Base-by-base conservation (phyloP, 1,140 invertebrate species). In the Zaprionus kolodkinae region DNA sequence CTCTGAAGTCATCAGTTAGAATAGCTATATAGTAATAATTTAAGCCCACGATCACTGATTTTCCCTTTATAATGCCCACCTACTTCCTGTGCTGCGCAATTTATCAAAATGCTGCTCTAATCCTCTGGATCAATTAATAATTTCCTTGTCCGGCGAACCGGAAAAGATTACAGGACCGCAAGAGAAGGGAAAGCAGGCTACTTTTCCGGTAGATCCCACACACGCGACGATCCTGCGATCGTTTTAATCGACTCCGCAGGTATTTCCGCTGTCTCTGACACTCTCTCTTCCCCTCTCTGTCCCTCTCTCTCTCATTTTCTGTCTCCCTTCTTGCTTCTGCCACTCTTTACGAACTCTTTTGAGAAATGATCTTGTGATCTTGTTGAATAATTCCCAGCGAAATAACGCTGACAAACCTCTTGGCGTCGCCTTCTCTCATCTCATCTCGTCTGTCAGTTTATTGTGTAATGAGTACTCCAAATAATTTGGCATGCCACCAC, bases 401-500 rank as follows among this genome's bases (percentile, higher is more conserved):
- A 63, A n/a, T n/a, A n/a, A n/a, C n/a, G n/a, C 25, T 27, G 25
- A 55, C 12, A 50, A 40, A 30, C 25, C 62, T 59, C 43, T 61
- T 76, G 64, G 12, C 30, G 43, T 38, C 59, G 35, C 65, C 35
- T 36, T 35, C 3, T 30, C 27, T 30, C 27, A 6, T 30, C 35
- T 9, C 27, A 6, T 30, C 35, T 9, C 38, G 50, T 40, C 64
- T 81, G 72, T 72, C 76, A 64, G 45, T 75, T 72, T 82, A 79
- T 89, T 91, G 85, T 91, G 88, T 91, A 91, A 91, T 89, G 85
- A 91, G 79, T 81, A 71, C 84, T 86, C 81, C 72, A 91, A 91
- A 89, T 86, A 91, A 86, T 91, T 89, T 88, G 84, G 76, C 74
- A 88, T 72, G 81, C 76, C 59, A 30, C 50, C 43, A 35, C 25